A percentile compares a stretch with the other conserved stretches of the same genome.
These are phyloP conservation scores for Sinocyclocheilus rhinocerous DNA, from an alignment of 2,113 vertebrate species.

Conservation along the genomic window DNA sequence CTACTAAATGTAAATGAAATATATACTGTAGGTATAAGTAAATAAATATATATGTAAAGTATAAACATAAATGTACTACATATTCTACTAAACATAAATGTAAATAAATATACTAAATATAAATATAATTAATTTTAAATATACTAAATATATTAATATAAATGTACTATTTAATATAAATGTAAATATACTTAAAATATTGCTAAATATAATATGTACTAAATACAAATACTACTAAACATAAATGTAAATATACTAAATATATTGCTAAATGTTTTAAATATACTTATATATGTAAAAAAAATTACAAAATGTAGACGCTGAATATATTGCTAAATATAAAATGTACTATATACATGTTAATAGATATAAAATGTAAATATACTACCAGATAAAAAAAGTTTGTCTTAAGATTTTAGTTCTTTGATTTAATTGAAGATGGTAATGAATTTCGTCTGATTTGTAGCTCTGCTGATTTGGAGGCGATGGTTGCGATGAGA, in stretches of 20 bases:
- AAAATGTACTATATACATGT: not conserved
- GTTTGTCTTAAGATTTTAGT: too few species aligned
- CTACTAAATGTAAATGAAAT: not conserved
- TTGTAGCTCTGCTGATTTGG: slow-evolving; percentile 67
- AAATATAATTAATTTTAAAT: not conserved
- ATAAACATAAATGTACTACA: not conserved
- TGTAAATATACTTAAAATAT: not conserved
- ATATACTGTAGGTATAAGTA: too few species aligned
- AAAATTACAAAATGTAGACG: too few species aligned
- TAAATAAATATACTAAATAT: not conserved
- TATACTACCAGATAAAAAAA: not conserved
- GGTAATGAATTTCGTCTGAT: not conserved
- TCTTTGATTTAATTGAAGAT: not conserved
- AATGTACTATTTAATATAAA: not conserved
- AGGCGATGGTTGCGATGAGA: slow-evolving; percentile 84
- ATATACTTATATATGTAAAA: not conserved
- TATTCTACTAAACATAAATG: not conserved
- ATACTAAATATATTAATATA: not conserved
- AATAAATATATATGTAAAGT: not conserved
- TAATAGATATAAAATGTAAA: too few species aligned
- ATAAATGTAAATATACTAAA: too few species aligned
- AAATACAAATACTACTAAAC: not conserved
- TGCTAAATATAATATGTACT: not conserved
- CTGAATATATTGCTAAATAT: not conserved
- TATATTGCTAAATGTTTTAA: too few species aligned